Percentiles rank a stretch among this genome's conserved stretches.
Evolutionary conservation across 2,797 vertebrate genomes (phyloP).

Genomic region (Poecilia gillii): DNA sequence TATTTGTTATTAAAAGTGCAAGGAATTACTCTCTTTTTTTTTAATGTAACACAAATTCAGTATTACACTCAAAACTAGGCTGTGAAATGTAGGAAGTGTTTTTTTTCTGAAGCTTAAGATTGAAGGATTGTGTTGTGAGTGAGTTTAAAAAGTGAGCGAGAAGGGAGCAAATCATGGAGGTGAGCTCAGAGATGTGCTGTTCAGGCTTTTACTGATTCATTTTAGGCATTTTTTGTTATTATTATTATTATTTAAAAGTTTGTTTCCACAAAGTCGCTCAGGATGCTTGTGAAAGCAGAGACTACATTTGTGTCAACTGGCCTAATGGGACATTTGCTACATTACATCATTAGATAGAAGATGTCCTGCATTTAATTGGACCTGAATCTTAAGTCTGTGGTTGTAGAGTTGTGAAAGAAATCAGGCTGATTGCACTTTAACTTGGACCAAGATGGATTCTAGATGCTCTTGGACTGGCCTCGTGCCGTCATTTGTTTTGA

Average conservation of each 20-base stretch:
- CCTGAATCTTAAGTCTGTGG: not conserved
- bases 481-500: not conserved
- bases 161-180: not conserved
- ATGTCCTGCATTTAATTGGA: not conserved
- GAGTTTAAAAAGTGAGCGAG: conserved; percentile 19
- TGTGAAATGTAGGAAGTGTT: conserved; percentile 53
- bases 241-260: not conserved
- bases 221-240: not conserved
- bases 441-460: not conserved
- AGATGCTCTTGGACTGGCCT: not conserved
- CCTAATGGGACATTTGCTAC: not conserved
- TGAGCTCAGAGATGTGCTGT: not conserved
- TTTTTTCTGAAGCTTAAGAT: conserved; percentile 29
- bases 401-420: not conserved
- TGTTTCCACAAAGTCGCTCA: not conserved
- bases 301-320: not conserved
- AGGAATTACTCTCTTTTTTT: not conserved
- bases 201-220: not conserved
- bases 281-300: not conserved
- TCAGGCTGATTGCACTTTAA: not conserved
- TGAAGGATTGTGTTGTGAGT: conserved; percentile 23
- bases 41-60: conserved; percentile 5
- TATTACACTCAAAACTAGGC: conserved; percentile 4
- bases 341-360: not conserved
- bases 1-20: conserved; percentile 1